Evolutionary conservation across 2,888 invertebrate genomes (phyloP).

Genomic region (Ormyrus rosae): DNA sequence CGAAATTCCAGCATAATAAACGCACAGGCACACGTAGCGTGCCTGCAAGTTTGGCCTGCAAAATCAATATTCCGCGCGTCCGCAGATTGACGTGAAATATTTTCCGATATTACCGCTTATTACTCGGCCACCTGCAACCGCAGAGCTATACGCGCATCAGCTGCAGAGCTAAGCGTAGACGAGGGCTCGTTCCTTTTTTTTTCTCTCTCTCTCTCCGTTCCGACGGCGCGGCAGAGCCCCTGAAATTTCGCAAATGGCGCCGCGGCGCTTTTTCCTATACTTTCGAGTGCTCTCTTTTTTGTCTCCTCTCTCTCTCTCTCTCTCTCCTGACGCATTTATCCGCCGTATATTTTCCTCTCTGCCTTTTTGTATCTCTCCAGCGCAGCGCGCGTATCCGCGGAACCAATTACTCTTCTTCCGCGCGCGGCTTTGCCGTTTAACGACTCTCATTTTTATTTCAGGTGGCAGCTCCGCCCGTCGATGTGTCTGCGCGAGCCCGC

Average conservation of each 20-base stretch:
- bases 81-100: slow-evolving; percentile 69
- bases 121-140: slow-evolving; percentile 63
- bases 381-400: slow-evolving; percentile 10
- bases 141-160: slow-evolving; percentile 48
- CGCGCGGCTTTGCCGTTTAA: slow-evolving; percentile 46
- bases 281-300: background rate
- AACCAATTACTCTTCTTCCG: slow-evolving; percentile 57
- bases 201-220: background rate
- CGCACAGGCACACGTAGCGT: background rate
- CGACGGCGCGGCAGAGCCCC: background rate
- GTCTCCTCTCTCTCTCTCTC: background rate
- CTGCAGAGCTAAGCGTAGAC: slow-evolving; percentile 32
- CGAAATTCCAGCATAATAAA: slow-evolving; percentile 60
- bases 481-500: background rate
- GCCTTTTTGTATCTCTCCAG: background rate
- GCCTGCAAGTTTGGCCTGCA: background rate
- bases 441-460: slow-evolving; percentile 58
- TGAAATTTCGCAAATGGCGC: slow-evolving; percentile 5
- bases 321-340: slow-evolving; percentile 14
- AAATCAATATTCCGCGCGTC: slow-evolving; percentile 67
- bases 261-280: slow-evolving; percentile 9
- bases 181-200: background rate
- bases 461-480: slow-evolving; percentile 36
- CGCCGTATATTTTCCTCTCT: slow-evolving; percentile 34
- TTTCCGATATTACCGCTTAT: slow-evolving; percentile 69